These are phyloP conservation scores for Acrossocheilus fasciatus DNA, from an alignment of 2,797 vertebrate species.

Conservation along the genomic window DNA sequence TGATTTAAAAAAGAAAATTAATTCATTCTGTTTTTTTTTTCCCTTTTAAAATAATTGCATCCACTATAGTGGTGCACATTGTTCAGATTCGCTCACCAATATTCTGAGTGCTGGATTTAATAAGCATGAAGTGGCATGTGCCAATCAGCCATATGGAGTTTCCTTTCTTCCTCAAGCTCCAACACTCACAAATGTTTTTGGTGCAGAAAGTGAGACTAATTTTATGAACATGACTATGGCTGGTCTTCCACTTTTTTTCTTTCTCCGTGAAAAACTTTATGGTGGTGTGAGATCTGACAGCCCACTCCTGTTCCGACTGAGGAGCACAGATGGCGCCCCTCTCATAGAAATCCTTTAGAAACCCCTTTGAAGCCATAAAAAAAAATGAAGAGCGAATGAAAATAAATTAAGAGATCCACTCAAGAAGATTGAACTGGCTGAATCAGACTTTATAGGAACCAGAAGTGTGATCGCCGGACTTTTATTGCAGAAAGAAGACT, in stretches of 20 bases:
- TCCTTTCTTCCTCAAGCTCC: conserved; percentile 55
- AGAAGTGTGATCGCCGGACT: not conserved
- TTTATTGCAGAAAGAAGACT: conserved; percentile 24
- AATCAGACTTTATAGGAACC: conserved; percentile 38
- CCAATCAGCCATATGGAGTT: conserved; percentile 58
- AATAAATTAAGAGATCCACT: conserved; percentile 62
- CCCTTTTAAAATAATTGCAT: conserved; percentile 19
- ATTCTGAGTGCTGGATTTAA: conserved; percentile 43
- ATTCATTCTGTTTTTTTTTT: not conserved
- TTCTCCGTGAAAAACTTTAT: conserved; percentile 27
- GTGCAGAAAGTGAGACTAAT: conserved; percentile 69
- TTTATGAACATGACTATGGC: conserved; percentile 62
- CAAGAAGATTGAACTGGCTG: conserved; percentile 54
- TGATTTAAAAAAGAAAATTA: not conserved
- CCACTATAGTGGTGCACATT: not conserved
- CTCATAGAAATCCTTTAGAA: conserved; percentile 44
- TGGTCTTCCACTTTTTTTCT: conserved; percentile 33
- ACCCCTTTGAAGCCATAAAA: conserved; percentile 66
- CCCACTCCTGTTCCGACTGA: conserved; percentile 23
- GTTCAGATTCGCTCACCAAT: conserved; percentile 5
- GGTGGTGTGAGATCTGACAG: conserved; percentile 23
- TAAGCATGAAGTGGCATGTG: conserved; percentile 27
- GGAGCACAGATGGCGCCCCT: conserved; percentile 68
- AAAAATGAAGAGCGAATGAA: conserved; percentile 66
- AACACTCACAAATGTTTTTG: conserved; percentile 71